Conservation (phyloP, 2,888 invertebrate genomes). For the Synanthedon tipuliformis region DNA sequence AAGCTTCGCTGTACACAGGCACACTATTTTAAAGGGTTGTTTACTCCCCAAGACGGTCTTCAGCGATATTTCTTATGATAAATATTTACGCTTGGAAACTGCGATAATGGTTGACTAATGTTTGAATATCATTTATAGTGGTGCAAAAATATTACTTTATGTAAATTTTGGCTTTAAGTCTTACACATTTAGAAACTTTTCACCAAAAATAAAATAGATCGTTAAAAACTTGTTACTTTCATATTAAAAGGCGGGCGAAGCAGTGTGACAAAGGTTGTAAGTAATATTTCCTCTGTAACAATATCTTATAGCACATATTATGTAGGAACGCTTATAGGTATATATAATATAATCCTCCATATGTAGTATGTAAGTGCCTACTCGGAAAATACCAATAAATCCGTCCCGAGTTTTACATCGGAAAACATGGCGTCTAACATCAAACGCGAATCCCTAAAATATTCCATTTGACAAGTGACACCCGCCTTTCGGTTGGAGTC, state of each 20-base stretch:
- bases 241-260: too few relatives aligned
- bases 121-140: constrained; percentile 2
- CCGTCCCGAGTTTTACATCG: constrained; percentile 5
- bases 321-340: too few relatives aligned
- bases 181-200: too few relatives aligned
- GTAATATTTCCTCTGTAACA: too few relatives aligned
- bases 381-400: constrained; percentile 4
- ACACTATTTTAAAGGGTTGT: constrained; percentile 63
- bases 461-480: constrained; percentile 60
- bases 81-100: constrained; percentile 6
- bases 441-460: constrained; percentile 47
- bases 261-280: too few relatives aligned
- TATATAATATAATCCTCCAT: too few relatives aligned
- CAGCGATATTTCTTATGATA: background rate
- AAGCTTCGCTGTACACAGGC: constrained; percentile 37
- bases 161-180: too few relatives aligned
- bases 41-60: constrained; percentile 27
- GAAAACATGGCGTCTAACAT: constrained; percentile 22
- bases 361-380: background rate
- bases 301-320: too few relatives aligned
- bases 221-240: too few relatives aligned
- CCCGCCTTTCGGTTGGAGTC: constrained; percentile 27
- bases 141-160: too few relatives aligned
- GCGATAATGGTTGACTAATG: constrained; percentile 7
- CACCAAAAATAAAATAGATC: too few relatives aligned